These are phyloP conservation scores for Drosophila asahinai DNA, from an alignment of 1,140 invertebrate species.

Conservation along the genomic window DNA sequence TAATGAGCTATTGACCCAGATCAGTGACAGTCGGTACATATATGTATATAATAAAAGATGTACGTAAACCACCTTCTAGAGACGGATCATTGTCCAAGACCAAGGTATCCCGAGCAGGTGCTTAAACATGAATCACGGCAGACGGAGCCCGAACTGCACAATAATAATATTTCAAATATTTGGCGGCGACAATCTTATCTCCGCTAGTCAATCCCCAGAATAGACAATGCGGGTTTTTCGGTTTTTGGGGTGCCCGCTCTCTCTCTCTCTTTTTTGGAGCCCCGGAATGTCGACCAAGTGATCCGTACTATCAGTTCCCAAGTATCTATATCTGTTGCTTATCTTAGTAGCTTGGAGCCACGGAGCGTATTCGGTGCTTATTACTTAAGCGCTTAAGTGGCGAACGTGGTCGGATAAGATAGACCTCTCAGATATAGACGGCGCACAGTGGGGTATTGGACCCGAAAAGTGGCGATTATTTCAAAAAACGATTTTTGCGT, in stretches of 20 bases:
- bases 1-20: conserved; percentile 24
- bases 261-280: not conserved
- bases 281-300: conserved; percentile 17
- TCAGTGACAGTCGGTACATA: not conserved
- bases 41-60: too few species aligned
- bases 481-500: too few species aligned
- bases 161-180: conserved; percentile 26
- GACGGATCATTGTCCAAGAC: not conserved
- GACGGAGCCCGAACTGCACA: not conserved
- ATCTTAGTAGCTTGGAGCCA: conserved; percentile 32
- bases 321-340: conserved; percentile 55
- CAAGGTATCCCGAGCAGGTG: not conserved
- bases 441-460: too few species aligned
- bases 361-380: conserved; percentile 28
- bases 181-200: conserved; percentile 25
- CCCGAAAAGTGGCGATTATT: too few species aligned
- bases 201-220: conserved; percentile 20
- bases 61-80: not conserved
- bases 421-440: conserved; percentile 30
- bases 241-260: not conserved
- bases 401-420: conserved; percentile 57
- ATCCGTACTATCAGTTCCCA: conserved; percentile 29
- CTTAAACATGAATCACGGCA: not conserved
- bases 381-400: conserved; percentile 43
- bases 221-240: conserved; percentile 4